Conservation (phyloP, 2,113 vertebrate genomes). For the Pseudopipra pipra region DNA sequence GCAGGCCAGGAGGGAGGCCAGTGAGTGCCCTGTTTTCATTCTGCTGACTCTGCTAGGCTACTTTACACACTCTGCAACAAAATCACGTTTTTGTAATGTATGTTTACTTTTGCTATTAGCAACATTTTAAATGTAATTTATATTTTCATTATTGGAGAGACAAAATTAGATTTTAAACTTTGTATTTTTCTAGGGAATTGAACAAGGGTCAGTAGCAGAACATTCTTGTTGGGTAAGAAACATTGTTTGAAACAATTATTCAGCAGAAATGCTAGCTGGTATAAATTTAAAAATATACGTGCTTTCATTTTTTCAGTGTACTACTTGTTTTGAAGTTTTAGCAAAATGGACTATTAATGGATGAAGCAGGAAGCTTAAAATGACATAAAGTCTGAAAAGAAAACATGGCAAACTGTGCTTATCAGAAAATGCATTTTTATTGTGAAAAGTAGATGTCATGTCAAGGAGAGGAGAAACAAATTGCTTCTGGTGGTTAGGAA, state of each 20-base stretch:
- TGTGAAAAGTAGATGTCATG: background rate
- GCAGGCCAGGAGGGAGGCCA: background rate
- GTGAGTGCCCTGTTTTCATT: background rate
- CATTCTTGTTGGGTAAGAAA: background rate
- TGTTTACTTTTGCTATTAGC: slow-evolving; percentile 23
- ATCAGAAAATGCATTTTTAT: background rate
- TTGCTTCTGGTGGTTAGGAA: background rate
- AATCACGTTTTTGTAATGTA: background rate
- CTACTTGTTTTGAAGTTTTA: background rate
- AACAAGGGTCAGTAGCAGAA: background rate
- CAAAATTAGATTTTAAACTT: slow-evolving; percentile 20
- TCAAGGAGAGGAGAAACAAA: background rate
- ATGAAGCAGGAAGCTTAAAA: background rate
- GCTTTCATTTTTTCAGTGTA: background rate
- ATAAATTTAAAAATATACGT: background rate
- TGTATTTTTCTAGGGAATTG: slow-evolving; percentile 39
- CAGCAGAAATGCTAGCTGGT: background rate
- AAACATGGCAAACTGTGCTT: background rate
- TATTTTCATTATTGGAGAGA: slow-evolving; percentile 8
- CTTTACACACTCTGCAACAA: background rate
- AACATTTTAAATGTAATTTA: slow-evolving; percentile 32
- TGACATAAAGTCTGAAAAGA: background rate
- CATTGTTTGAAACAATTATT: background rate
- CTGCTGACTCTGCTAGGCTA: background rate
- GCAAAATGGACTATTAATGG: background rate